Percentiles rank a stretch among this genome's conserved stretches.
Evolutionary conservation across 2,797 vertebrate species (phyloP).

Genomic region (Darevskia nairensis): DNA sequence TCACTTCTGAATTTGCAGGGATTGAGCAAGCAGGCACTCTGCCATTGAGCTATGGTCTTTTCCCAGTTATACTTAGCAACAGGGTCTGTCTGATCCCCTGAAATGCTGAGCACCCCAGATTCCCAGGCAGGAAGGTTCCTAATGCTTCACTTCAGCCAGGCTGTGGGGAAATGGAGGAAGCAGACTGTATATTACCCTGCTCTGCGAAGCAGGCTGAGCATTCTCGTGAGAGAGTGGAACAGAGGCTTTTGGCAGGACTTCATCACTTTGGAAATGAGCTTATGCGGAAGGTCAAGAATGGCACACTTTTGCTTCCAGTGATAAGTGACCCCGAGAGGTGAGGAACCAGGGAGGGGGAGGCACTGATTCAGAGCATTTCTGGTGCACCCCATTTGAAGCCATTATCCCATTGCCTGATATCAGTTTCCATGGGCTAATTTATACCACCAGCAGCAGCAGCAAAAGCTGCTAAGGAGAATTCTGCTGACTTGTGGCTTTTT

Average conservation of each 20-base stretch:
- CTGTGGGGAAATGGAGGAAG: neutral
- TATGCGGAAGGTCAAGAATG: neutral
- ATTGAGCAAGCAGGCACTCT: too few species aligned
- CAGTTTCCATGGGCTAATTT: slow-evolving; percentile 30
- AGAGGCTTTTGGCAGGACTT: neutral
- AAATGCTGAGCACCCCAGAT: neutral
- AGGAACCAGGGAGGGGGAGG: neutral
- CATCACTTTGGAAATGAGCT: neutral
- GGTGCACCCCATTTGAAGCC: fast-evolving
- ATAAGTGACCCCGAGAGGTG: neutral
- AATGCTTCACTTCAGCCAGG: fast-evolving
- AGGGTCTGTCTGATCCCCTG: neutral
- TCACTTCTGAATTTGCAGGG: too few species aligned
- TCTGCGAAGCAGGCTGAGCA: neutral
- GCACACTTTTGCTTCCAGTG: neutral
- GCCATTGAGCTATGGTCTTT: too few species aligned
- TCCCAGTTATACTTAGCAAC: neutral
- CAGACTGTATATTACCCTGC: neutral
- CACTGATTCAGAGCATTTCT: neutral
- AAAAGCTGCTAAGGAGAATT: slow-evolving; percentile 57
- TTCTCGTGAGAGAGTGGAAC: fast-evolving
- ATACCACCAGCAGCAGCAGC: slow-evolving; percentile 30
- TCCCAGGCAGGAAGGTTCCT: neutral
- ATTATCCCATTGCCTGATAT: slow-evolving; percentile 11
- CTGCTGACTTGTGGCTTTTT: slow-evolving; percentile 74